These are phyloP conservation scores for Amorpha juglandis DNA, from an alignment of 2,888 invertebrate genomes.

Conservation along the genomic window DNA sequence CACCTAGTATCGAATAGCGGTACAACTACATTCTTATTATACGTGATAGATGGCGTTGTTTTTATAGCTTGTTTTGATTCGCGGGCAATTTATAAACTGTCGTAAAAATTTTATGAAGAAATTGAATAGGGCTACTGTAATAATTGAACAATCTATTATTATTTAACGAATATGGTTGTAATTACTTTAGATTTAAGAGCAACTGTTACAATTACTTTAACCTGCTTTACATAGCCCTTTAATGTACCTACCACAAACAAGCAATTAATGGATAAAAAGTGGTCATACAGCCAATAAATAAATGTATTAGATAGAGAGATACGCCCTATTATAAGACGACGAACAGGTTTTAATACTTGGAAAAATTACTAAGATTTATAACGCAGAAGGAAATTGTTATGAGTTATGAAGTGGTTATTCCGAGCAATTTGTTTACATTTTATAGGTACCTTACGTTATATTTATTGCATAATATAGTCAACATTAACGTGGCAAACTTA, in stretches of 20 bases:
- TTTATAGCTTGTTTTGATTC: constrained; percentile 37
- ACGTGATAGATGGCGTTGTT: constrained; percentile 61
- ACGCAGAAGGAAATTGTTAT: constrained; percentile 13
- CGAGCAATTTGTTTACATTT: background rate
- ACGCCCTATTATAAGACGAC: constrained; percentile 8
- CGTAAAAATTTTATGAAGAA: constrained; percentile 9
- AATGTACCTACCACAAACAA: background rate
- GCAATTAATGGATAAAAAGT: constrained; percentile 23
- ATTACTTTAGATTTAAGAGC: background rate
- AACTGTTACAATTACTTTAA: background rate
- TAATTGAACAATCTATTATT: constrained; percentile 3
- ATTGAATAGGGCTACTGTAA: constrained; percentile 22
- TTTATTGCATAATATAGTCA: background rate
- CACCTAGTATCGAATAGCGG: constrained; percentile 77
- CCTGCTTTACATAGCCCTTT: constrained; percentile 1
- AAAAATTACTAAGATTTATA: constrained; percentile 14
- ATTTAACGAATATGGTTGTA: background rate
- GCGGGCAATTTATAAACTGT: constrained; percentile 17
- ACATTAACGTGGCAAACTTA: background rate
- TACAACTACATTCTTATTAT: constrained; percentile 59
- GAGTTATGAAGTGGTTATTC: constrained; percentile 2
- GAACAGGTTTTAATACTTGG: constrained; percentile 13
- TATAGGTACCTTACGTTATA: background rate
- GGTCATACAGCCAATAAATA: constrained; percentile 13
- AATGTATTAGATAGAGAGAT: background rate